Percentiles rank a stretch among this genome's conserved stretches.
Evolutionary conservation across 2,888 invertebrate species (phyloP).

Genomic region (Amphiduros pacificus): DNA sequence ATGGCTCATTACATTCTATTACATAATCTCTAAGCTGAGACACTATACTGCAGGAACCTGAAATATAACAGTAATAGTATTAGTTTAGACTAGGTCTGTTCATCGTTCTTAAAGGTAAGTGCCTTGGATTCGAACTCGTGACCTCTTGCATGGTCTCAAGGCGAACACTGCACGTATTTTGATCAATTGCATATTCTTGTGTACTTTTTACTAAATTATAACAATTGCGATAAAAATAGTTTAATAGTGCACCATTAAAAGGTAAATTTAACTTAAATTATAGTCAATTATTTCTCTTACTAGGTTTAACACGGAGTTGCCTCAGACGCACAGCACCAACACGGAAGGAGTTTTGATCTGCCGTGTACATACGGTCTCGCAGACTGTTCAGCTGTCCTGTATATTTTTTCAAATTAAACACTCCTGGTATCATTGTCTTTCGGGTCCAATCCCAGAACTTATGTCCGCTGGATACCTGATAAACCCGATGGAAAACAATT

Average conservation of each 20-base stretch:
- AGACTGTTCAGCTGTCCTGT: slow-evolving; percentile 15
- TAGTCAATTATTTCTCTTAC: too few relatives aligned
- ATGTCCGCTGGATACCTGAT: slow-evolving; percentile 4
- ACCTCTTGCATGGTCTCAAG: too few relatives aligned
- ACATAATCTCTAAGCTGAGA: not conserved
- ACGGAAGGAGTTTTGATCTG: slow-evolving; percentile 21
- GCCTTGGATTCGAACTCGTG: too few relatives aligned
- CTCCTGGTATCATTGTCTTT: slow-evolving; percentile 7
- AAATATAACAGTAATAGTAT: not conserved
- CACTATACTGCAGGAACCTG: slow-evolving; percentile 9
- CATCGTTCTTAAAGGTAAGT: too few relatives aligned
- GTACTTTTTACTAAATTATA: too few relatives aligned
- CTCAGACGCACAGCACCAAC: slow-evolving; percentile 24
- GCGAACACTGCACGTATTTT: too few relatives aligned
- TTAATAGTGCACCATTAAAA: too few relatives aligned
- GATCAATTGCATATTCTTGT: too few relatives aligned
- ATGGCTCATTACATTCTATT: slow-evolving; percentile 18
- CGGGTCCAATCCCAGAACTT: slow-evolving; percentile 22
- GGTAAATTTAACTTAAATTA: too few relatives aligned
- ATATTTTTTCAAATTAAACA: slow-evolving; percentile 11
- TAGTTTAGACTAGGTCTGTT: too few relatives aligned
- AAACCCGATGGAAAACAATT: too few relatives aligned
- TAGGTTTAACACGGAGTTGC: slow-evolving; percentile 24
- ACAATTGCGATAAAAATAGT: too few relatives aligned
- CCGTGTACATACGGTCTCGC: slow-evolving; percentile 13